Evolutionary conservation across 2,113 vertebrate genomes (phyloP).

Genomic region (Hoplias malabaricus): DNA sequence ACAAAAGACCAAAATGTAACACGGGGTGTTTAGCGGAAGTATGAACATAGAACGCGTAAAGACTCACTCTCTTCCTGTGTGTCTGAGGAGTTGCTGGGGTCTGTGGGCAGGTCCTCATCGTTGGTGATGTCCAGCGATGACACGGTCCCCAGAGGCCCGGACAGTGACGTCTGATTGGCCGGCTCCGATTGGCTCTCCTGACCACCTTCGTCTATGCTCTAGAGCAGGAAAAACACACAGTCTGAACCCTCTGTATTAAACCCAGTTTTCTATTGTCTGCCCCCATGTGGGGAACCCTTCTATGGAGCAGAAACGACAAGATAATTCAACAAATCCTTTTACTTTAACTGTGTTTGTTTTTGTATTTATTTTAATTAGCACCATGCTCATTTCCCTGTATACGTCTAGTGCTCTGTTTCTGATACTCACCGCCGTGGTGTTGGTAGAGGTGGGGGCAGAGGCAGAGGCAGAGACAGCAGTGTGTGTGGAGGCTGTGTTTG

Average conservation of each 20-base stretch:
- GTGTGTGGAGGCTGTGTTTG: constrained; percentile 47
- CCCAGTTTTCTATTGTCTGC: too few species aligned
- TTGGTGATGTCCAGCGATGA: constrained; percentile 82
- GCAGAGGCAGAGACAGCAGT: not conserved
- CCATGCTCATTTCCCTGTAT: too few species aligned
- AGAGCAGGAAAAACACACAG: constrained; percentile 23
- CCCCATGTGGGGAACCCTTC: too few species aligned
- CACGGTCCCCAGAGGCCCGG: constrained; percentile 69
- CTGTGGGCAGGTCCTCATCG: constrained; percentile 84
- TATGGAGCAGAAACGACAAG: too few species aligned
- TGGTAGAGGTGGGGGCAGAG: constrained; percentile 19
- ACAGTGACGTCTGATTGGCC: constrained; percentile 69
- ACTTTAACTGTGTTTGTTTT: too few species aligned
- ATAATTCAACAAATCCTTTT: too few species aligned
- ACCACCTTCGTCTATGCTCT: constrained; percentile 77
- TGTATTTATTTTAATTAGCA: too few species aligned
- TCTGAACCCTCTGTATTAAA: too few species aligned
- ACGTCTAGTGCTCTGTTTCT: too few species aligned
- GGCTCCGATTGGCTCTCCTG: constrained; percentile 73
- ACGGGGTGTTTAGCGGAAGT: not conserved
- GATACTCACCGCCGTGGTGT: constrained; percentile 63
- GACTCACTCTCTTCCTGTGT: constrained; percentile 85
- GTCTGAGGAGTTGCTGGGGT: constrained; percentile 87
- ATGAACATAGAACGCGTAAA: not conserved
- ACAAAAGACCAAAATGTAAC: too few species aligned